These are phyloP conservation scores for Parazoanthus darwini DNA, from an alignment of 92 coral and sea anemone species.

Conservation along the genomic window DNA sequence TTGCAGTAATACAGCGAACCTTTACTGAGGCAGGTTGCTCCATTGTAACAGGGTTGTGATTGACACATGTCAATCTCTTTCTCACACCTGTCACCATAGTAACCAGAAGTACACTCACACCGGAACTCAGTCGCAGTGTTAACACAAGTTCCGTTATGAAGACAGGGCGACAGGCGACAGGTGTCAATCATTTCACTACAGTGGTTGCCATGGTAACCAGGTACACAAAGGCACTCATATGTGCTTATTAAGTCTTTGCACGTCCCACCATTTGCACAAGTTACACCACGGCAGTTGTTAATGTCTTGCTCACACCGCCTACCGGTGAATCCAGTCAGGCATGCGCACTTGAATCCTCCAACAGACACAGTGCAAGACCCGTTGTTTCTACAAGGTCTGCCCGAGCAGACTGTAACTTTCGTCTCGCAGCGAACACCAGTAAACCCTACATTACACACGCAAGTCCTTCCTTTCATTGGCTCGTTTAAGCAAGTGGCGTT, in stretches of 20 bases:
- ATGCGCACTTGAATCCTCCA: conserved; percentile 52
- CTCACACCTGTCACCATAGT: conserved; percentile 62
- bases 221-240: conserved; percentile 57
- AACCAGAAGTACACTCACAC: conserved; percentile 65
- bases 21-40: conserved; percentile 72
- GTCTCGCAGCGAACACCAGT: conserved; percentile 62
- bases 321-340: conserved; percentile 53
- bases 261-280: conserved; percentile 68
- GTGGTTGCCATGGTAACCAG: conserved; percentile 72
- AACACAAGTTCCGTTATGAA: conserved; percentile 68
- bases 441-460: conserved; percentile 48
- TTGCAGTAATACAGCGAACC: conserved; percentile 64
- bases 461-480: conserved; percentile 42
- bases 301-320: conserved; percentile 43
- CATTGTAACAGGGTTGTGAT: conserved; percentile 68
- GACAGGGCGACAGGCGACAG: conserved; percentile 74
- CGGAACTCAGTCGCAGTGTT: conserved; percentile 51
- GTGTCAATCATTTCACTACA: conserved; percentile 63
- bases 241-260: conserved; percentile 55
- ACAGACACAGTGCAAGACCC: conserved; percentile 49
- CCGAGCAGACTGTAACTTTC: conserved; percentile 13
- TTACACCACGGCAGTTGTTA: conserved; percentile 45
- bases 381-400: conserved; percentile 46
- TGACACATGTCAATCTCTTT: conserved; percentile 78
- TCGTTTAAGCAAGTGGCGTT: conserved; percentile 49